Evolutionary conservation across 1,140 invertebrate genomes (phyloP), one percentile per base, ranked within the genome.

Genomic region (Rhizoglyphus robini): DNA sequence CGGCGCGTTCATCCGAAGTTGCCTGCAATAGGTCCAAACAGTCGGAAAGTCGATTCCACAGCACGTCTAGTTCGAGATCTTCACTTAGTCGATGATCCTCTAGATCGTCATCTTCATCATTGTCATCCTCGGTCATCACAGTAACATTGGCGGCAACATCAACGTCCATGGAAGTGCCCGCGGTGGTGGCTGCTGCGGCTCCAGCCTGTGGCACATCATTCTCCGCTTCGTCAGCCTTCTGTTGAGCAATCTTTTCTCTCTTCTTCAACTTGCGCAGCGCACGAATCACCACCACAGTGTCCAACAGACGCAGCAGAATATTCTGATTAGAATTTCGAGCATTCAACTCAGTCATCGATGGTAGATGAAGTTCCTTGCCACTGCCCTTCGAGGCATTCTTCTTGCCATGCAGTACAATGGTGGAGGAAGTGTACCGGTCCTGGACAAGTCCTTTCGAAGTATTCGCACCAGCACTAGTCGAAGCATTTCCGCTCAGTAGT

Each of bases 1-100:
- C 89, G 36, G 90, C 90, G 78, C 93, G 88, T 71, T 89, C 87
- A 77, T 95, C 90, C 18, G 86, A 86, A 49, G 88, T 88, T 70
- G 89, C 83, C 68, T 88, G 87, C 29, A 94, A 75, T 72, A 89
- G 86, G 31, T 83, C 76, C 65, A 95, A 79, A 76, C 90, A 93
- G 34, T 83, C 79, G 71, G 88, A 89, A 25, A 95, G 75, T 3
- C 84, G 84, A 54, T 84, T 79, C 90, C 90, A 95, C 2, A 94
- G 75, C 41, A 81, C 77, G 68, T 86, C 83, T 15, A 90, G 71
- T 36, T 81, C 77, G 27, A 91, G 76, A 68, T 87, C 84, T 65
- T 85, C 83, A 74, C 88, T 90, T 1, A 91, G 76, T 49, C 31
- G 51, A 32, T 8, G 5, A 32, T 5, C 15, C 8, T 54, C 51